phyloP scores from a whole-genome alignment of 1,140 invertebrate species.

The Listronotus bonariensis region DNA sequence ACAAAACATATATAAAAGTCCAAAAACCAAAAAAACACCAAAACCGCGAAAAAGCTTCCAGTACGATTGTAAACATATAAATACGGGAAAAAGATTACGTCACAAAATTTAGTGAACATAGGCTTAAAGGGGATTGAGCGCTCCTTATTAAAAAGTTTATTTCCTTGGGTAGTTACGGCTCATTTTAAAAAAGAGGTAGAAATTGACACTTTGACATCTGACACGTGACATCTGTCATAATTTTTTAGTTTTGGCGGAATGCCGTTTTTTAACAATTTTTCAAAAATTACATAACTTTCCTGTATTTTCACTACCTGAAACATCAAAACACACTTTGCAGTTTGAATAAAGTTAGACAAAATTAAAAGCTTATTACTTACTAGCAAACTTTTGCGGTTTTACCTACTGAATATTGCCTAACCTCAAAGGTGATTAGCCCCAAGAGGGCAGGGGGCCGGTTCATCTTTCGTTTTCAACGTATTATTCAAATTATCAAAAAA shows the following conservation, averaged over 20 bases:
- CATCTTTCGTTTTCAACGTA: too few relatives aligned
- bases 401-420: background rate
- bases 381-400: background rate
- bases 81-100: too few relatives aligned
- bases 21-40: too few relatives aligned
- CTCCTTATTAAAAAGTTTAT: too few relatives aligned
- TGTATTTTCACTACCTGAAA: background rate
- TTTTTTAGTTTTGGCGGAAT: constrained; percentile 15
- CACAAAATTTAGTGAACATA: too few relatives aligned
- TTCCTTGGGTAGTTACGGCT: too few relatives aligned
- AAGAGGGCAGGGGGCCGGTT: background rate
- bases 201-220: background rate
- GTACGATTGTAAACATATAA: too few relatives aligned
- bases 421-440: constrained; percentile 8
- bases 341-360: background rate
- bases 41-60: too few relatives aligned
- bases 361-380: background rate
- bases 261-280: constrained; percentile 2
- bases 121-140: too few relatives aligned
- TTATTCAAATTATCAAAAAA: too few relatives aligned
- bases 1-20: too few relatives aligned
- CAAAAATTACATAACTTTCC: constrained; percentile 3
- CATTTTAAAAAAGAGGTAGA: background rate
- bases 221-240: background rate
- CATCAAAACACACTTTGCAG: background rate